Conservation (phyloP, 2,113 vertebrate species). For the Haemorhous mexicanus region DNA sequence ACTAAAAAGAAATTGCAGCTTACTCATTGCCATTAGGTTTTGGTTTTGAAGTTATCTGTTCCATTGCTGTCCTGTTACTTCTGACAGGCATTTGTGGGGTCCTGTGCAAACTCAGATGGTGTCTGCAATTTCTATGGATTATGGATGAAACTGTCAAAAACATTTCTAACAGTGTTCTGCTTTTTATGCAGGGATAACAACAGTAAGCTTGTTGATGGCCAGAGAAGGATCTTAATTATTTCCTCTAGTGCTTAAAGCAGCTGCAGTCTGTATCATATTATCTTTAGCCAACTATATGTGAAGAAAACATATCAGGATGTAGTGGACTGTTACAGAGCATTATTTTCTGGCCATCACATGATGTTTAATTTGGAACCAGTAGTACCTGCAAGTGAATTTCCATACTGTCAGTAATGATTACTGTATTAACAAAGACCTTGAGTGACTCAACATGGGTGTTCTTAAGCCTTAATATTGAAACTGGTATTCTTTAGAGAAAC, state of each 20-base stretch:
- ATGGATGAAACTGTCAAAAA: not conserved
- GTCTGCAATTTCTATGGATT: not conserved
- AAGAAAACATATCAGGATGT: not conserved
- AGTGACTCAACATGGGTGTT: not conserved
- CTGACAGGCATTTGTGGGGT: not conserved
- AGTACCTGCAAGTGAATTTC: not conserved
- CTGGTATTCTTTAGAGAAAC: not conserved
- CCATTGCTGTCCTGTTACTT: not conserved
- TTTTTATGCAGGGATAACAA: not conserved
- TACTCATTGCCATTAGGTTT: not conserved
- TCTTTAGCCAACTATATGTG: not conserved
- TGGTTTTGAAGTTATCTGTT: not conserved
- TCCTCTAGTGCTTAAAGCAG: not conserved
- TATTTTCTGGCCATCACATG: not conserved
- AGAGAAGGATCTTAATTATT: slow-evolving; percentile 17
- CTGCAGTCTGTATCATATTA: not conserved
- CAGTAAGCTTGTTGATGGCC: not conserved
- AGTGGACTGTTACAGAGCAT: not conserved
- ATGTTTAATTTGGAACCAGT: not conserved
- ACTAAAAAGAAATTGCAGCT: not conserved
- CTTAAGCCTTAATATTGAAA: not conserved
- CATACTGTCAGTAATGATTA: not conserved
- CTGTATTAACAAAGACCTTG: not conserved
- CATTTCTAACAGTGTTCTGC: not conserved
- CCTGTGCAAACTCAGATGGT: not conserved